These are phyloP conservation scores for Xestia ashworthii DNA, from an alignment of 2,888 invertebrate species.

Conservation along the genomic window DNA sequence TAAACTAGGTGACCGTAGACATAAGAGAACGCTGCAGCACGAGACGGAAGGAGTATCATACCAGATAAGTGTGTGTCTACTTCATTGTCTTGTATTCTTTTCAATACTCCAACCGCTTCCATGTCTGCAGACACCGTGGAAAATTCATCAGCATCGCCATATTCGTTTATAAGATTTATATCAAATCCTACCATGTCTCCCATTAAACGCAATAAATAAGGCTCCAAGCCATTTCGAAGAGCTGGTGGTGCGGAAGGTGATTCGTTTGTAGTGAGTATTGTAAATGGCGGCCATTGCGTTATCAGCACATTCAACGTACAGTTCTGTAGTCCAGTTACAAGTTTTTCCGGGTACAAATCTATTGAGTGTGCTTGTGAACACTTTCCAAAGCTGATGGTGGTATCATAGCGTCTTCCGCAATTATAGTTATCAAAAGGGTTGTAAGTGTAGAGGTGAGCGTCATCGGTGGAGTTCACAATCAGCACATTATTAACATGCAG, in stretches of 20 bases:
- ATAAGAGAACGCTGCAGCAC: conserved; percentile 48
- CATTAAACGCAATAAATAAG: conserved; percentile 71
- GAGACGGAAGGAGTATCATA: conserved; percentile 49
- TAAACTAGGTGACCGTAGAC: conserved; percentile 50
- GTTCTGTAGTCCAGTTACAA: conserved; percentile 71
- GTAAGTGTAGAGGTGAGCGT: conserved; percentile 76
- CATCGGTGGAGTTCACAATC: conserved; percentile 69
- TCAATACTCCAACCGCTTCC: conserved; percentile 68
- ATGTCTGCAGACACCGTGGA: conserved; percentile 67
- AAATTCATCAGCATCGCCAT: conserved; percentile 66
- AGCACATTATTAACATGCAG: conserved; percentile 72
- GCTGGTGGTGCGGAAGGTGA: conserved; percentile 8
- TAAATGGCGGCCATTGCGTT: conserved; percentile 75
- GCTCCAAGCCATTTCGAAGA: conserved; percentile 68
- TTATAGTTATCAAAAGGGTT: conserved; percentile 79
- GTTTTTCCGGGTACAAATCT: conserved; percentile 71
- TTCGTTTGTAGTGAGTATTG: conserved; percentile 34
- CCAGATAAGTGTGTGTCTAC: conserved; percentile 53
- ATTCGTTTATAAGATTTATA: conserved; percentile 69
- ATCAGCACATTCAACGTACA: conserved; percentile 74
- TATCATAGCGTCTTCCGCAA: conserved; percentile 77
- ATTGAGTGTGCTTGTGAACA: conserved; percentile 63
- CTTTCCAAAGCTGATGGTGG: conserved; percentile 73
- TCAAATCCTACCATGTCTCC: conserved; percentile 73
- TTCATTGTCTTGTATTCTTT: conserved; percentile 54